Conservation (phyloP, 2,113 vertebrate genomes). For the Barnardius zonarius region DNA sequence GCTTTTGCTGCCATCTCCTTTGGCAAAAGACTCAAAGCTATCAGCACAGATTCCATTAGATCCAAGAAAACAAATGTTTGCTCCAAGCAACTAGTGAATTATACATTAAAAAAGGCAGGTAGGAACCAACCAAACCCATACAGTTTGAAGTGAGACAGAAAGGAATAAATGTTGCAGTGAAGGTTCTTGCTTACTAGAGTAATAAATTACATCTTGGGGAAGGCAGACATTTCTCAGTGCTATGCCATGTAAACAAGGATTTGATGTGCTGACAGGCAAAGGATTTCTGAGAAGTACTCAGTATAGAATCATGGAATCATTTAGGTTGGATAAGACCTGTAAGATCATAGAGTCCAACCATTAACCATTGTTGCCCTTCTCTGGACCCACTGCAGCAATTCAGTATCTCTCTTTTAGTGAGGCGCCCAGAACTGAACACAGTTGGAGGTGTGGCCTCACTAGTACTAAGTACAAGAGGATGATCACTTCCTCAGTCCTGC, state of each 20-base stretch:
- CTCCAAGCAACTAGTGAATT: neutral
- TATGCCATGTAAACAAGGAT: neutral
- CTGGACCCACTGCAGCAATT: neutral
- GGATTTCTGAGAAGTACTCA: neutral
- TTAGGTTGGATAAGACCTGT: neutral
- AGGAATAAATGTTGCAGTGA: neutral
- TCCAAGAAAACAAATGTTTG: conserved; percentile 1
- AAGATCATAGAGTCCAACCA: neutral
- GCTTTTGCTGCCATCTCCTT: neutral
- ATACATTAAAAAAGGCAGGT: neutral
- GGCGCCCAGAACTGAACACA: neutral
- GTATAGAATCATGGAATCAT: neutral
- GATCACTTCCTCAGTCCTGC: neutral
- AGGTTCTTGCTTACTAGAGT: neutral
- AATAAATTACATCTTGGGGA: neutral
- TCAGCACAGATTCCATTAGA: neutral
- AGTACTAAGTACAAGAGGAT: neutral
- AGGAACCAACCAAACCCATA: neutral
- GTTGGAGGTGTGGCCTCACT: neutral
- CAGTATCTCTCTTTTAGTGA: neutral
- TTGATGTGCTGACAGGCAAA: neutral
- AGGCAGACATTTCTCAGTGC: neutral
- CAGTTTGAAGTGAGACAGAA: neutral
- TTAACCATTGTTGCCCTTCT: neutral
- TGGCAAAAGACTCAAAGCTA: neutral